Percentiles rank a stretch among this genome's conserved stretches.
These are phyloP conservation scores for Megaceryle maxima DNA, from an alignment of 2,113 vertebrate species.

Conservation along the genomic window DNA sequence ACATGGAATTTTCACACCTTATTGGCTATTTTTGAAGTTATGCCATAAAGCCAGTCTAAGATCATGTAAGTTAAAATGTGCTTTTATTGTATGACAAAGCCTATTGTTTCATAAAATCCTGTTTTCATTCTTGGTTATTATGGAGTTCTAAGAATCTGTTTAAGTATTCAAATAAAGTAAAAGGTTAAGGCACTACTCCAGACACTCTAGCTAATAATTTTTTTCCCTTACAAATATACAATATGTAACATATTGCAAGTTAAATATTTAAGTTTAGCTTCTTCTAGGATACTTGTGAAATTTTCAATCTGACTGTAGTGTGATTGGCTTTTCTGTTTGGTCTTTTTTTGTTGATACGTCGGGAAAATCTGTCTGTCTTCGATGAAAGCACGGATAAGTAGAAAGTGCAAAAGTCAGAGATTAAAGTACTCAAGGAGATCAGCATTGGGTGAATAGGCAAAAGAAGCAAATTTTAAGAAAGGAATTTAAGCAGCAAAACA, in stretches of 20 bases:
- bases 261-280: background rate
- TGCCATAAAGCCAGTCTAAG: background rate
- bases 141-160: background rate
- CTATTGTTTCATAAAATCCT: background rate
- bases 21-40: background rate
- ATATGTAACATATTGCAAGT: background rate
- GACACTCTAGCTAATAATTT: background rate
- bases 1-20: background rate
- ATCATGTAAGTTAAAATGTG: background rate
- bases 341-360: background rate
- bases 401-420: background rate
- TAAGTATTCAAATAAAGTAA: background rate
- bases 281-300: background rate
- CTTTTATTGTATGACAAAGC: background rate
- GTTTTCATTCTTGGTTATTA: background rate
- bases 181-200: background rate
- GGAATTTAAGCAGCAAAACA: background rate
- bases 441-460: background rate
- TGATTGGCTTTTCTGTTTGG: background rate
- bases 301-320: fast-evolving
- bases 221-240: background rate
- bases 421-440: background rate
- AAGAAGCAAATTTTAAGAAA: background rate
- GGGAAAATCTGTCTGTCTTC: background rate
- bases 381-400: background rate